Evolutionary conservation across 2,797 vertebrate genomes (phyloP).

Genomic region (Tokudaia muenninki): DNA sequence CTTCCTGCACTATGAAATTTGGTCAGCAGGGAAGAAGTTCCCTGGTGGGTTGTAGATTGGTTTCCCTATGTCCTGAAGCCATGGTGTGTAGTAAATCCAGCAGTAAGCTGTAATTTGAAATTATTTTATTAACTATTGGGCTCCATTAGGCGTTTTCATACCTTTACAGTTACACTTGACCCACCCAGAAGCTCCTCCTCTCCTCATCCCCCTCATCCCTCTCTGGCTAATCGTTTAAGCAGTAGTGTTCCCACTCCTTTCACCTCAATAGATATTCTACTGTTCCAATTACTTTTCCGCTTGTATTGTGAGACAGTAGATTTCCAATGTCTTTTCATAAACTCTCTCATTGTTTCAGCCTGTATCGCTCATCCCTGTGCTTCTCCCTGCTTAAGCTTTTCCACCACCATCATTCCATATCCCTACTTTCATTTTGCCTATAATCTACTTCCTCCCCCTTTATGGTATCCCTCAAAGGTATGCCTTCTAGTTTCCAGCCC

Average conservation of each 20-base stretch:
- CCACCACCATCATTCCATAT: neutral
- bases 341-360: neutral
- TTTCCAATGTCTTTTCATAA: neutral
- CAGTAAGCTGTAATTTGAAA: neutral
- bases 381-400: neutral
- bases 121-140: neutral
- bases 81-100: too few species aligned
- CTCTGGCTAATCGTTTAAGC: neutral
- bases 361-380: neutral
- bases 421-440: neutral
- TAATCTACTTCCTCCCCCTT: neutral
- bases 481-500: neutral
- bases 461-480: neutral
- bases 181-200: neutral
- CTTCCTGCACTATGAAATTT: neutral
- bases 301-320: neutral
- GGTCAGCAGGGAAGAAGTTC: neutral
- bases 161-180: neutral
- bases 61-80: neutral
- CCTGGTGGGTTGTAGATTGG: too few species aligned
- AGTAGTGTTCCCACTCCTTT: neutral
- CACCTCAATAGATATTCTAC: neutral
- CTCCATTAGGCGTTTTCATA: neutral
- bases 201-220: too few species aligned
- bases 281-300: neutral